phyloP scores from a whole-genome alignment of 2,113 vertebrate species.

The Nibea albiflora region DNA sequence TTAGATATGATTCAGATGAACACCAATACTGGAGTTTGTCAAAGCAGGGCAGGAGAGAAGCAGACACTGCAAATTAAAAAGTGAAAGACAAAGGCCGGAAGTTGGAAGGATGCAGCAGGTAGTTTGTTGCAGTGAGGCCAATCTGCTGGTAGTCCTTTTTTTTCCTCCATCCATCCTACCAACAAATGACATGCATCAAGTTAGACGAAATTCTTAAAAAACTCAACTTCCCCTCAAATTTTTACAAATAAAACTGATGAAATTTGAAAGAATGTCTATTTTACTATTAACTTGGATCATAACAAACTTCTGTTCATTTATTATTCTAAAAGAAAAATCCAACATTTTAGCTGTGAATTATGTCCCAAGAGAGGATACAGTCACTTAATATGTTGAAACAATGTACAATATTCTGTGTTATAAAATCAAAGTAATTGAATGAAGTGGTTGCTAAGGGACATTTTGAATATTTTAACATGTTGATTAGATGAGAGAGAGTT shows the following conservation, averaged over 20 bases:
- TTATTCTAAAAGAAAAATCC: neutral
- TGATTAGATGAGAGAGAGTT: neutral
- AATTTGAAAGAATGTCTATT: neutral
- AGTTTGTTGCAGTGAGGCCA: slow-evolving; percentile 34
- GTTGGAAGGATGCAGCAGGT: slow-evolving; percentile 23
- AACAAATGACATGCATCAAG: neutral
- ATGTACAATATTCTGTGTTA: neutral
- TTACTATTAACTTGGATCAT: neutral
- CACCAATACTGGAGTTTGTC: neutral
- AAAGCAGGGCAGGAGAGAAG: neutral
- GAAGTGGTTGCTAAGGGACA: neutral
- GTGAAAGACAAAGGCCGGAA: neutral
- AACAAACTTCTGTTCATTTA: neutral
- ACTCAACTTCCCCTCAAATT: neutral
- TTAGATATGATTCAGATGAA: neutral
- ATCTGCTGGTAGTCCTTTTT: neutral
- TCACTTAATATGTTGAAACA: neutral
- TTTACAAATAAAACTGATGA: neutral
- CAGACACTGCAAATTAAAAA: neutral
- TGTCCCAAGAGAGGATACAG: neutral
- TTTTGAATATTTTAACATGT: neutral
- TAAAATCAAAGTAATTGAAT: neutral
- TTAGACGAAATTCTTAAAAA: neutral
- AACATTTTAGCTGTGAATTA: neutral
- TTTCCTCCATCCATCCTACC: neutral